Percentiles rank a stretch among this genome's conserved stretches.
Conservation (phyloP, 2,113 vertebrate genomes). For the Caloenas nicobarica region DNA sequence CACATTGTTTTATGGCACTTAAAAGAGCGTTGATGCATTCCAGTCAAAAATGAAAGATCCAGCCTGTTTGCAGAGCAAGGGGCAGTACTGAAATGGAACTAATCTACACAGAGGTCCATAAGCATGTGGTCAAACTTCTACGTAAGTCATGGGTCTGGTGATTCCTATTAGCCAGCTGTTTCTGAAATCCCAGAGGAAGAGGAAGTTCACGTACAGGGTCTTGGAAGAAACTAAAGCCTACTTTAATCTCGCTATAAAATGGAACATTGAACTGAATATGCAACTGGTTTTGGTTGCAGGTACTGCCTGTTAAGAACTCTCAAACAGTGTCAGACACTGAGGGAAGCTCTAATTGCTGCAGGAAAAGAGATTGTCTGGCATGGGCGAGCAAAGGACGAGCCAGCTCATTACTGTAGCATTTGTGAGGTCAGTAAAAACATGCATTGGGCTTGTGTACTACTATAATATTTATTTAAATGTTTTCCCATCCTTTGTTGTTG, state of each 20-base stretch:
- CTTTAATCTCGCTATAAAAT: not conserved
- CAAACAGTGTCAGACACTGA: slow-evolving; percentile 96
- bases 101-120: not conserved
- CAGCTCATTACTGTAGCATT: slow-evolving; percentile 98
- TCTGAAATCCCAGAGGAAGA: not conserved
- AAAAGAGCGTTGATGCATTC: not conserved
- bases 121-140: not conserved
- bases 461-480: not conserved
- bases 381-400: slow-evolving; percentile 90
- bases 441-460: not conserved
- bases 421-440: slow-evolving; percentile 86
- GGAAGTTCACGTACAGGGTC: not conserved
- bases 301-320: slow-evolving; percentile 97
- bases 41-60: not conserved
- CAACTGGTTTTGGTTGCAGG: slow-evolving; percentile 69
- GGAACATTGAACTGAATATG: not conserved
- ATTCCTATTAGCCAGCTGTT: not conserved
- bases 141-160: not conserved
- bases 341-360: slow-evolving; percentile 87
- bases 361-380: slow-evolving; percentile 94
- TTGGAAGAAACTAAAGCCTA: not conserved
- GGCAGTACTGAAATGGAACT: not conserved
- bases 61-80: not conserved
- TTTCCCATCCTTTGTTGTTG: not conserved
- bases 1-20: not conserved